A percentile compares a stretch with the other conserved stretches of the same genome.
phyloP scores from a whole-genome alignment of 2,888 invertebrate species.

The Synanthedon formicaeformis region DNA sequence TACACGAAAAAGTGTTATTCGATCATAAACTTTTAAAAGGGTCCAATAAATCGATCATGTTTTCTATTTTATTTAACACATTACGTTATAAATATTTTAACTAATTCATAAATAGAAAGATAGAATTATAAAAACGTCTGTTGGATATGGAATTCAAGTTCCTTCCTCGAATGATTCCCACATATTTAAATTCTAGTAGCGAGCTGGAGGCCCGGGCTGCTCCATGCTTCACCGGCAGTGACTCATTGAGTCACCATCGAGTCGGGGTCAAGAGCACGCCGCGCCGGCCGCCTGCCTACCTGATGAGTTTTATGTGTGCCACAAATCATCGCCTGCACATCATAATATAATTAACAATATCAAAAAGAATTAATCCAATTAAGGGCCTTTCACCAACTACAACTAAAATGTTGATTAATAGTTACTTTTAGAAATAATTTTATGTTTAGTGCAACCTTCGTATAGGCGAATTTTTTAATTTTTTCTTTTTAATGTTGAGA shows the following conservation, averaged over 20 bases:
- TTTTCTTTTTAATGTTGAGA: too few relatives aligned
- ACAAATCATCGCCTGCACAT: conserved; percentile 16
- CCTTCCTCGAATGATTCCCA: conserved; percentile 21
- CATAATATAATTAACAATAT: not conserved
- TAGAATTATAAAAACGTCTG: not conserved
- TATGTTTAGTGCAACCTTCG: too few relatives aligned
- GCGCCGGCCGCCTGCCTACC: conserved; percentile 33
- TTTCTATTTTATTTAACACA: not conserved
- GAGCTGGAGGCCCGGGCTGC: conserved; percentile 18
- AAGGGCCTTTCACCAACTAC: too few relatives aligned
- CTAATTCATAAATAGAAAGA: not conserved
- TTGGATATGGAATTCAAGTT: conserved; percentile 6
- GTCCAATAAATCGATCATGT: not conserved
- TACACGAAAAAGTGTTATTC: not conserved
- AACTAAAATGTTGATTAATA: too few relatives aligned
- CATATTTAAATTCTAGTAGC: conserved; percentile 13
- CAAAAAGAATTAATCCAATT: too few relatives aligned
- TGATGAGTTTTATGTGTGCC: conserved; percentile 49
- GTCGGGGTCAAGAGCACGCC: conserved; percentile 61
- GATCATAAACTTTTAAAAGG: too few relatives aligned
- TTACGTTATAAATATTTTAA: too few relatives aligned
- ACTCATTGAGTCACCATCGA: conserved; percentile 34
- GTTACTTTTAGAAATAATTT: too few relatives aligned
- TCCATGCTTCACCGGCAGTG: conserved; percentile 18
- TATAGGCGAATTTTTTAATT: too few relatives aligned